Base-by-base conservation (phyloP, 2,888 invertebrate species). In the Heliconius ethilla region DNA sequence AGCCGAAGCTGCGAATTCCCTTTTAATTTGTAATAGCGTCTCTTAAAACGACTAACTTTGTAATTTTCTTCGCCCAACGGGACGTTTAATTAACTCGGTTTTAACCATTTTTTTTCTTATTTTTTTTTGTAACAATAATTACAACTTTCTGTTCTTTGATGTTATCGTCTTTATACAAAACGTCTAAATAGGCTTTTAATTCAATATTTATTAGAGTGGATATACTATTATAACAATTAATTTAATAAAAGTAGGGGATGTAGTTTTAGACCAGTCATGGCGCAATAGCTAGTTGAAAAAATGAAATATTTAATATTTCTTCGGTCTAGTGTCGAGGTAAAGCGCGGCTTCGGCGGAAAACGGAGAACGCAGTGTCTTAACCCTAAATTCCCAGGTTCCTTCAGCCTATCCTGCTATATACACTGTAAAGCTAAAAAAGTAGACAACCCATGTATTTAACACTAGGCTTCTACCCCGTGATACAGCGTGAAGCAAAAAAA, bases 21-120 rank as follows among this genome's bases (percentile, higher is more conserved):
- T 70, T 70, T 76, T 76, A 76, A 63, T 76, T 45, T 65, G 70
- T 51, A 70, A 76, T 51, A 51, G 65, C 33, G 37, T 65, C 70
- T 59, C 69, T 70, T 25, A 70, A 72, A 59, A 59, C 63, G 51
- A 70, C 69, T 63, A 76, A 70, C 63, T 65, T 76, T 70, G 45
- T 75, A 59, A 75, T 45, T 70, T 70, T 70, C 70, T 45, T 63
- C 70, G 67, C 70, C 70, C 75, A 73, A 77, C 73, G 77, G 75
- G 75, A 75, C 75, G 77, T 79, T 79, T 79, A 79, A 79, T 79
- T 79, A 77, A 79, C 77, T 79, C 51, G 72, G 75, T 75, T 77
- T 73, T 73, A 22, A 79, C 62, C 75, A 37, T 79, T 75, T 67
- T 75, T 79, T 67, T 29, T 67, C 66, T 51, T 0, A 18, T 51